Evolutionary conservation across 2,797 vertebrate species (phyloP).

Genomic region (Pseudocheirus occidentalis): DNA sequence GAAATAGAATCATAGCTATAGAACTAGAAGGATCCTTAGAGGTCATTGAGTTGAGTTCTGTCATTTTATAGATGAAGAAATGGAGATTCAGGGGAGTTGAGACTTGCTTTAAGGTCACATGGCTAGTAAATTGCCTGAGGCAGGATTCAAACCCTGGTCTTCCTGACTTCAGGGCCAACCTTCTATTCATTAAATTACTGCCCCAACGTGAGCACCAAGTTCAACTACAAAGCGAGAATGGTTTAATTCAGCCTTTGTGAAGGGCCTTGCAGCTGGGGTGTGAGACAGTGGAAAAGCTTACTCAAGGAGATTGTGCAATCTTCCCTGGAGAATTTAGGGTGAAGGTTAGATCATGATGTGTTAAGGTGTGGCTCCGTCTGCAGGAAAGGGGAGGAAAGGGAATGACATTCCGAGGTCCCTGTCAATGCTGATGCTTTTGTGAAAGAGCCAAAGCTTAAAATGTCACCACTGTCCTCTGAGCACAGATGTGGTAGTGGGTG

Average conservation of each 20-base stretch:
- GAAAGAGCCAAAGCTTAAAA: background rate
- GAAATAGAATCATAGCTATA: background rate
- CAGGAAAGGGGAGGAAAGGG: background rate
- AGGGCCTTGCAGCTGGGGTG: conserved; percentile 20
- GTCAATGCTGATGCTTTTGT: background rate
- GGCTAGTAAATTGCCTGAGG: background rate
- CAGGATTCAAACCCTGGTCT: background rate
- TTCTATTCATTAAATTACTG: background rate
- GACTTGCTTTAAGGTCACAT: background rate
- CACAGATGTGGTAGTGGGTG: background rate
- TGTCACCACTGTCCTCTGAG: background rate
- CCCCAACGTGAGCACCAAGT: background rate
- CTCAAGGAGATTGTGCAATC: conserved; percentile 47
- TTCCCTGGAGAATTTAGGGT: conserved; percentile 36
- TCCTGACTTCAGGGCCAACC: background rate
- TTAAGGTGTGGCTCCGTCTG: background rate
- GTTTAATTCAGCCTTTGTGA: conserved; percentile 49
- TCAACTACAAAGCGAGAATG: background rate
- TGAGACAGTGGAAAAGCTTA: conserved; percentile 11
- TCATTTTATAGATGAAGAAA: background rate
- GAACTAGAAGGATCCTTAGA: background rate
- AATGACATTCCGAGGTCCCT: background rate
- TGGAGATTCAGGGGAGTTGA: background rate
- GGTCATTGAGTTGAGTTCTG: background rate
- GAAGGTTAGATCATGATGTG: conserved; percentile 33